These are phyloP conservation scores for Tetrax tetrax DNA, from an alignment of 2,113 vertebrate genomes.

Conservation along the genomic window DNA sequence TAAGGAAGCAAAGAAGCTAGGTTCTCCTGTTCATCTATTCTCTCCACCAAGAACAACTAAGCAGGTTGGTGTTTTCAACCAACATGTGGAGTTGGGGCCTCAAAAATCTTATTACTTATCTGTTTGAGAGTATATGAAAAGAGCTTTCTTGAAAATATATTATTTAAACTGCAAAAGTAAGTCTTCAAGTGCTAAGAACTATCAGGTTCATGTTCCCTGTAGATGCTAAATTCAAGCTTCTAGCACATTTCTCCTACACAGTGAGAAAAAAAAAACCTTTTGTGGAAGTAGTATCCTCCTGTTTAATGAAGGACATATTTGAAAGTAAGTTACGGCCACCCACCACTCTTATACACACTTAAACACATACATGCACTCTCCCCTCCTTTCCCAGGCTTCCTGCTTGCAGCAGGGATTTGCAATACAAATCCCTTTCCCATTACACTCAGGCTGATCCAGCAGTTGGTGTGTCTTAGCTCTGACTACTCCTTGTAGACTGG, in stretches of 20 bases:
- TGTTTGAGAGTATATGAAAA: background rate
- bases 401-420: background rate
- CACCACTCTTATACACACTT: background rate
- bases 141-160: background rate
- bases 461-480: background rate
- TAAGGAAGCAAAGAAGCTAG: background rate
- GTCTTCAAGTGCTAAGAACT: background rate
- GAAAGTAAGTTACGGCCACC: background rate
- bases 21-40: background rate
- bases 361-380: accelerated
- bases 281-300: background rate
- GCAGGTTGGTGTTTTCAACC: background rate
- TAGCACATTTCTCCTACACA: background rate
- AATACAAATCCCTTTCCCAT: background rate
- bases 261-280: background rate
- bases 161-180: slow-evolving; percentile 14
- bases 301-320: background rate
- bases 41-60: background rate
- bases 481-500: background rate
- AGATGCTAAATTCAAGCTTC: slow-evolving; percentile 14
- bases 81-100: accelerated
- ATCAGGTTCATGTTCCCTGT: background rate
- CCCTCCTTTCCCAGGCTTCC: background rate
- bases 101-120: background rate
- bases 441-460: background rate